Conservation (phyloP, 1,140 invertebrate species). For the Gryon sp. region DNA sequence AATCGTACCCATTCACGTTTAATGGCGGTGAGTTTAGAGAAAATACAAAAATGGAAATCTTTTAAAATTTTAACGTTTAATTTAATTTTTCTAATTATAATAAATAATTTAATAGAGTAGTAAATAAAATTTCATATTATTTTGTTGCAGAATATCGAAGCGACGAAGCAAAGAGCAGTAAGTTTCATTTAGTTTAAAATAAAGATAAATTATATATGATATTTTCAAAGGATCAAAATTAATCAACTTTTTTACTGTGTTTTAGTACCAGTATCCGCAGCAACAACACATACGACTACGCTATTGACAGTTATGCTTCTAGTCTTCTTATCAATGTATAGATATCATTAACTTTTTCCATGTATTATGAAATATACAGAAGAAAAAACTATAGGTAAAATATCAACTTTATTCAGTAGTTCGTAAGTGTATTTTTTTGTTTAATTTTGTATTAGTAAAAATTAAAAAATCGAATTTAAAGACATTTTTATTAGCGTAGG, state of each 20-base stretch:
- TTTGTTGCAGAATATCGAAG: constrained; percentile 23
- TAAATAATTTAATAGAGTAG: background rate
- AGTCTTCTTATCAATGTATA: constrained; percentile 69
- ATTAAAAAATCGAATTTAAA: no score
- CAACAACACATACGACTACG: constrained; percentile 39
- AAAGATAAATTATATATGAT: background rate
- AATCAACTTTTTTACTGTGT: no score
- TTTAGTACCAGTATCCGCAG: constrained; percentile 55
- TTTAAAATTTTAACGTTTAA: no score
- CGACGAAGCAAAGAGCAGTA: no score
- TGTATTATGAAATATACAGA: constrained; percentile 2
- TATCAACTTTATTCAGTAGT: background rate
- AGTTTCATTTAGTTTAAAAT: background rate
- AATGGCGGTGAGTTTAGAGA: constrained; percentile 19
- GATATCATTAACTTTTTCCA: constrained; percentile 69
- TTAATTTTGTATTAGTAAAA: no score
- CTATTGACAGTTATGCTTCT: constrained; percentile 64
- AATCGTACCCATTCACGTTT: constrained; percentile 62
- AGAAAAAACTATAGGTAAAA: constrained; percentile 44
- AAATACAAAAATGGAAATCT: no score
- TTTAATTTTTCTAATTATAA: no score
- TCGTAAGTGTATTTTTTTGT: no score
- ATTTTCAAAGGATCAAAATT: no score
- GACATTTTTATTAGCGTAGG: no score
- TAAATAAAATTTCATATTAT: background rate